A percentile compares a stretch with the other conserved stretches of the same genome.
Evolutionary conservation across 2,888 invertebrate species (phyloP).

Genomic region (Mayetiola destructor): DNA sequence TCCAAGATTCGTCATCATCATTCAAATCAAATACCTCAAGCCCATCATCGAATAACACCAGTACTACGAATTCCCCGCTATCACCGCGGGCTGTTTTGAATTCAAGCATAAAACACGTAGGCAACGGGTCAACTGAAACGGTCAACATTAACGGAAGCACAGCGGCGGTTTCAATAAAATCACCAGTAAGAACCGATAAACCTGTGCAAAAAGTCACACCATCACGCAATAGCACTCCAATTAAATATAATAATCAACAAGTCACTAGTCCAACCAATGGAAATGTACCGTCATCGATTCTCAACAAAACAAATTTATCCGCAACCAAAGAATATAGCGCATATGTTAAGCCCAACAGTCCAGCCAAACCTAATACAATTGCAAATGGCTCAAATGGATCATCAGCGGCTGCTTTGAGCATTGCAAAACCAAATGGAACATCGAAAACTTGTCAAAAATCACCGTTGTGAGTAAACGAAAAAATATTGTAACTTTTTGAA

Average conservation of each 20-base stretch:
- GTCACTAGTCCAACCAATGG: conserved; percentile 14
- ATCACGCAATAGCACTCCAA: conserved; percentile 45
- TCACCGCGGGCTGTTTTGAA: conserved; percentile 24
- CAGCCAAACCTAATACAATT: conserved; percentile 27
- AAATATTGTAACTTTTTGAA: no score
- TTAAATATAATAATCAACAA: conserved; percentile 18
- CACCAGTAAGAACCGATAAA: conserved; percentile 27
- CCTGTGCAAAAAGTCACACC: conserved; percentile 69
- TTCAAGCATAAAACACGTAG: conserved; percentile 19
- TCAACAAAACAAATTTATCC: neutral
- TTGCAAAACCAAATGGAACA: conserved; percentile 24
- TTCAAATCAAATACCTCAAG: conserved; percentile 14
- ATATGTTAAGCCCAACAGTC: conserved; percentile 38
- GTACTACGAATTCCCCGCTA: conserved; percentile 15
- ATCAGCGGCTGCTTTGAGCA: conserved; percentile 31
- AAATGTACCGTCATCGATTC: conserved; percentile 10
- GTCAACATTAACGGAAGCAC: conserved; percentile 22
- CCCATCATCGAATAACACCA: conserved; percentile 16
- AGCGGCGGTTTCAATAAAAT: neutral
- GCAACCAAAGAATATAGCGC: conserved; percentile 29
- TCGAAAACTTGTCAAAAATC: conserved; percentile 15
- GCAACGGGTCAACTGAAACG: conserved; percentile 20
- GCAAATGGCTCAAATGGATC: conserved; percentile 24
- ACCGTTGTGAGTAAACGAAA: conserved; percentile 16
- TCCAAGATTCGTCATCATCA: neutral